Evolutionary conservation across 2,888 invertebrate genomes (phyloP).

Genomic region (Chrysotoxum bicinctum): DNA sequence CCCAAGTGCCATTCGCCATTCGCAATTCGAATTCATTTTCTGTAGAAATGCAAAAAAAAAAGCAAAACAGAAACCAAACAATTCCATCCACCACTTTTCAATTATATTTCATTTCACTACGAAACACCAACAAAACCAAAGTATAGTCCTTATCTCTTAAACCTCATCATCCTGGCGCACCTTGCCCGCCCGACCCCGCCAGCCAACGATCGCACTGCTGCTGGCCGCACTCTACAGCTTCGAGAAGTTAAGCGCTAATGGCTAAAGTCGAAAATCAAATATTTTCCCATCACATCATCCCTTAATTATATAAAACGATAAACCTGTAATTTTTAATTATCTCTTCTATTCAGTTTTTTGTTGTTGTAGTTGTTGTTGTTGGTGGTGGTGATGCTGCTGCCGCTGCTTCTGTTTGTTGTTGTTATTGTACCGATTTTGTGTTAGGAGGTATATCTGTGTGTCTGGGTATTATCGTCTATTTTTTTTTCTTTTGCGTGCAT

Average conservation of each 20-base stretch:
- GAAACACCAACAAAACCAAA: constrained; percentile 27
- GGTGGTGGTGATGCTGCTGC: background rate
- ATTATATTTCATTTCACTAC: constrained; percentile 45
- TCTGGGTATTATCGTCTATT: background rate
- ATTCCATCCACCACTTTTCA: constrained; percentile 32
- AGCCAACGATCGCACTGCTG: background rate
- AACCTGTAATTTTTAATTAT: constrained; percentile 73
- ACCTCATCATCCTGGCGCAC: constrained; percentile 11
- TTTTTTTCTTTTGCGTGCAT: background rate
- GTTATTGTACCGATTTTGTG: constrained; percentile 25
- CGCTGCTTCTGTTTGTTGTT: constrained; percentile 20
- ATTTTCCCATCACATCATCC: constrained; percentile 69
- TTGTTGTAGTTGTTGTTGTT: background rate
- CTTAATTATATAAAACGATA: constrained; percentile 72
- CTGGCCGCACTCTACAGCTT: background rate
- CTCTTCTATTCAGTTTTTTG: constrained; percentile 56
- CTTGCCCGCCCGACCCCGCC: background rate
- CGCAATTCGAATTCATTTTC: constrained; percentile 1
- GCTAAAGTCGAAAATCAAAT: constrained; percentile 72
- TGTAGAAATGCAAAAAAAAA: background rate
- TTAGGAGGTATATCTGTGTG: background rate
- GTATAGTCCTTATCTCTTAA: constrained; percentile 15
- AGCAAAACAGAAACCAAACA: constrained; percentile 38
- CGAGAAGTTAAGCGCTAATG: constrained; percentile 53
- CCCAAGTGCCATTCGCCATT: background rate